Base-by-base conservation (phyloP, 2,797 vertebrate species). In the Botia almorhae region DNA sequence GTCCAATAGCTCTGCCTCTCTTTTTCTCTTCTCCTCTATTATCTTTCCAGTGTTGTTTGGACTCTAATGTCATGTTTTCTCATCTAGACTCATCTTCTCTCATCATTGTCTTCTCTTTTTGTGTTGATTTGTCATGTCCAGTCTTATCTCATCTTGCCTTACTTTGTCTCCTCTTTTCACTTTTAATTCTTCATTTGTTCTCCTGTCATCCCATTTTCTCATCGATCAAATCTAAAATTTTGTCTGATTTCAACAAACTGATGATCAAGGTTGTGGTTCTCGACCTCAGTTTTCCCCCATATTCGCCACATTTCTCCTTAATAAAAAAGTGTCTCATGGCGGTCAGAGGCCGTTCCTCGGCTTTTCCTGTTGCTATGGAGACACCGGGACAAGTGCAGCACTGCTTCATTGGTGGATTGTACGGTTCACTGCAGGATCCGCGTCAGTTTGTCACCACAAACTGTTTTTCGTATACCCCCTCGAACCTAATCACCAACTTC, bases 351-450 rank as follows among this genome's bases (percentile, higher is more conserved):
- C 88, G 87, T 88, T 80, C 72, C 48, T 50, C 11, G 48, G 11
- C 10, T 50, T 14, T 50, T 50, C 48, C 56, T 78, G 90, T 94
- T 87, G 69, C 91, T 86, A 91, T 92, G 89, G 90, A 82, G 90
- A 94, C 89, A 78, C 78, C 63, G n/a, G 81, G 61, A 69, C 70
- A 56, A 72, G 73, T 17, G 48, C 56, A 69, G 5, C 72, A 56
- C 79, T 56, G 53, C n/a, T 63, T 63, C 13, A 23, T 82, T 70
- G 81, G 67, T 75, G 82, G 89, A 77, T 85, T 82, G 84, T 69
- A 86, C 82, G 69, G 81, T 75, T 85, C 86, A 43, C 87, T 79
- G 84, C 80, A 78, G 86, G 84, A 85, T 72, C 51, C 84, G 80
- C 85, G 48, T 82, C 69, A 77, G 65, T 84, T 69, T 88, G 33